phyloP scores from a whole-genome alignment of 2,113 vertebrate genomes.

The Grantiella picta region DNA sequence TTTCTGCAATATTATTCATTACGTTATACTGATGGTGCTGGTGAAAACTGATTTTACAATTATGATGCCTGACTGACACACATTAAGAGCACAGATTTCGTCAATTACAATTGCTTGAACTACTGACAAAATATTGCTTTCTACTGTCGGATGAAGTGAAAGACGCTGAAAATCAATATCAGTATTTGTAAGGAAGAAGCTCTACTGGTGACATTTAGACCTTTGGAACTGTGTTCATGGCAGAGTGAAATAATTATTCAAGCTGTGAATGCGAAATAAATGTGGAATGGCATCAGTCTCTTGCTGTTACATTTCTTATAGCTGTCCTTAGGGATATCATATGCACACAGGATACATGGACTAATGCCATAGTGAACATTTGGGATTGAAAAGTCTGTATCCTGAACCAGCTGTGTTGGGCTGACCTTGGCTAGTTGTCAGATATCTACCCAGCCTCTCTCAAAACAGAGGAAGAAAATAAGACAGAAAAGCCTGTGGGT shows the following conservation, averaged over 20 bases:
- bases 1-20: not conserved
- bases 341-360: not conserved
- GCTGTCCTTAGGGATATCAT: not conserved
- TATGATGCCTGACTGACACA: not conserved
- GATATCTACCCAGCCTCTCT: not conserved
- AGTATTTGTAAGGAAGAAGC: not conserved
- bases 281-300: not conserved
- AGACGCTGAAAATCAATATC: not conserved
- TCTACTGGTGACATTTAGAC: not conserved
- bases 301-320: not conserved
- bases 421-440: not conserved
- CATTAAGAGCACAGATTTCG: not conserved
- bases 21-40: not conserved
- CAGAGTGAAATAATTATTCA: not conserved
- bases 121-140: slow-evolving; percentile 35
- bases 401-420: not conserved
- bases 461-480: not conserved
- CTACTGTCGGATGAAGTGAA: not conserved
- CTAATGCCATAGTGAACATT: not conserved
- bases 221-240: not conserved
- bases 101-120: not conserved
- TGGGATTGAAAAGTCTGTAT: not conserved
- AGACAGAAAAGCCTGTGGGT: not conserved
- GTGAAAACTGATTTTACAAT: slow-evolving; percentile 14
- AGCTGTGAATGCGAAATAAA: not conserved